Evolutionary conservation across 2,797 vertebrate genomes (phyloP), one percentile per base, ranked within the genome.

Genomic region (Adrianichthys oophorus): DNA sequence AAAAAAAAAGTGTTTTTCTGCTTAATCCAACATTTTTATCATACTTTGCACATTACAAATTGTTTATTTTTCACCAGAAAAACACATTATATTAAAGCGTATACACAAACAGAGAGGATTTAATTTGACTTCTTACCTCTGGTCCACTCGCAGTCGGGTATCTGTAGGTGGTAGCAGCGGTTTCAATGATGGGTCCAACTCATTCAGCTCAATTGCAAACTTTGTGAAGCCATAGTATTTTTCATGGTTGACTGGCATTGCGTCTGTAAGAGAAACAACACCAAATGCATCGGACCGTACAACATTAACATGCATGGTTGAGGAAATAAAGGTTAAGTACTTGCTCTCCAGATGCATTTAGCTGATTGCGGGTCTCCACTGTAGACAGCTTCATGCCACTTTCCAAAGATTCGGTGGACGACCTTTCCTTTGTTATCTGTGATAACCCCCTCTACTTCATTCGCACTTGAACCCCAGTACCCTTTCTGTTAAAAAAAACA

Each of bases 151-250:
- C 72, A 97, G 94, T 59, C 97, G 90, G 46, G 96, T 98, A 82
- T 93, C 92, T 19, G 94, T 97, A 23, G 93, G 86, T n/a, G 98
- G 96, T 24, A 99, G 92, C 56, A 95, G 84, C 41, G 77, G 63
- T 78, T 92, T 95, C 10, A 87, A 87, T 21, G 85, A 85, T 0
- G 87, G 70, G 5, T 96, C 93, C 73, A 98, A 62, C 85, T 99
- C 98, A 59, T 99, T 99, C 77, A 99, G 89, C 82, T 96, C 96
- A 63, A 97, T 73, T 37, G 98, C 95, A 91, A 95, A 98, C 56
- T 95, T 95, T 17, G 98, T 98, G 79, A 99, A 99, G 64, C 98
- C 96, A 6, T 98, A 99, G 86, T 95, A 98, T 63, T 95, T 93
- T 56, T 98, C 95, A 15, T 91, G 87, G 68, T 93, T 93, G 18